Base-by-base conservation (phyloP, 92 coral and sea anemone species). In the Galaxea fascicularis region DNA sequence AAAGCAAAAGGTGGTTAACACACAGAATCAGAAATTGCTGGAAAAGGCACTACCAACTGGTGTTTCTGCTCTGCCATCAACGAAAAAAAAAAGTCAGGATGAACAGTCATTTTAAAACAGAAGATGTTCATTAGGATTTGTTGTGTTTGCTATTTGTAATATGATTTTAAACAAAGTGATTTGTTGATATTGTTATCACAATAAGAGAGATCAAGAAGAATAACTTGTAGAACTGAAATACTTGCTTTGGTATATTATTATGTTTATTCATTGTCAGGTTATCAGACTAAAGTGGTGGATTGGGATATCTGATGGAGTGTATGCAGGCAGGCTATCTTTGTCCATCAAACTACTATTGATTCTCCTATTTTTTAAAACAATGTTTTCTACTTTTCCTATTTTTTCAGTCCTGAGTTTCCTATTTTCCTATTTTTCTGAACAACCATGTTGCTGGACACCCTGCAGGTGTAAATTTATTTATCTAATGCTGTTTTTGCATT, bases 331-430 rank as follows among this genome's bases (percentile, higher is more conserved):
- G n/a, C n/a, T n/a, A n/a, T n/a, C n/a, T n/a, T n/a, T n/a, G n/a
- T n/a, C n/a, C n/a, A n/a, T n/a, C n/a, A n/a, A n/a, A n/a, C n/a
- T 52, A 52, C 54, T 64, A 52, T 80, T 60, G 58, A 28, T 58
- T 72, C 28, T 87, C 87, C 91, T 81, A 80, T 87, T 87, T 80
- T 58, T 53, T 67, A n/a, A n/a, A n/a, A n/a, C n/a, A 77, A 29
- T 28, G 27, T 78, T 60, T 51, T 62, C 79, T 35, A 16, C 8
- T 56, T 78, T 29, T 79, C 79, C 78, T 73, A 57, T 73, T 83
- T 73, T 80, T 66, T 59, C 62, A 44, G 18, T 18, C 25, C 73
- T 4, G 17, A 76, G n/a, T 24, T 76, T 76, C 81, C 67, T 76
- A 45, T 76, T 77, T 77, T 77, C 54, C 84, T 65, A 45, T 79